phyloP scores from a whole-genome alignment of 2,113 vertebrate genomes.

The Stomatorhinus ivindoensis region DNA sequence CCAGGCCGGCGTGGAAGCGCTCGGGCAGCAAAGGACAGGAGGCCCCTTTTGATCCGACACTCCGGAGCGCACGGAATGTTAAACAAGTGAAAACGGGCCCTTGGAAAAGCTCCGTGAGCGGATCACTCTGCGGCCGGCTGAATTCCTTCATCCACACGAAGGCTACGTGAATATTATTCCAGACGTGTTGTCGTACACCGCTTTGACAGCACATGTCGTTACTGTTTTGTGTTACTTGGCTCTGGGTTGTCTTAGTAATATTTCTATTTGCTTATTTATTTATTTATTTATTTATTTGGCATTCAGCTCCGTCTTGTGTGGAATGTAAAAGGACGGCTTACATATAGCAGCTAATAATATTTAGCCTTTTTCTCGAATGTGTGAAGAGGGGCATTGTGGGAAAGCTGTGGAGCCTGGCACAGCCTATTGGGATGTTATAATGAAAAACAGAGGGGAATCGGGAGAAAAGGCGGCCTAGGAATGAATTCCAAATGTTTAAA shows the following conservation, averaged over 20 bases:
- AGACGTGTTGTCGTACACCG: slow-evolving; percentile 36
- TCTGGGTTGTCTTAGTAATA: neutral
- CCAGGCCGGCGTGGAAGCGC: neutral
- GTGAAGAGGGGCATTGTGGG: neutral
- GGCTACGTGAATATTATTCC: slow-evolving; percentile 34
- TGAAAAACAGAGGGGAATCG: neutral
- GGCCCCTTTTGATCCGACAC: slow-evolving; percentile 9
- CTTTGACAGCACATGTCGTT: slow-evolving; percentile 36
- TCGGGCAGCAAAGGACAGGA: neutral
- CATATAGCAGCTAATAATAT: neutral
- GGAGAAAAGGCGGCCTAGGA: neutral
- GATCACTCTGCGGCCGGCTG: slow-evolving; percentile 5
- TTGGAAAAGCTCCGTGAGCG: neutral
- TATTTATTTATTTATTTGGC: neutral
- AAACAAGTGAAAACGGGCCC: slow-evolving; percentile 14
- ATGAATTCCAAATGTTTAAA: neutral
- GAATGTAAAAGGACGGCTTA: neutral
- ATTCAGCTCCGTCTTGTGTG: neutral
- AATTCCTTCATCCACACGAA: neutral
- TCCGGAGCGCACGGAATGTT: slow-evolving; percentile 19
- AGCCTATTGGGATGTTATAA: neutral
- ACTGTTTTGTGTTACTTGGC: slow-evolving; percentile 17
- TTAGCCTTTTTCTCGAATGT: neutral
- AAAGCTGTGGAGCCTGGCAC: neutral
- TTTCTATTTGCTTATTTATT: neutral